A percentile compares a stretch with the other conserved stretches of the same genome.
These are phyloP conservation scores for Cygnus olor DNA, from an alignment of 2,797 vertebrate species.

Conservation along the genomic window DNA sequence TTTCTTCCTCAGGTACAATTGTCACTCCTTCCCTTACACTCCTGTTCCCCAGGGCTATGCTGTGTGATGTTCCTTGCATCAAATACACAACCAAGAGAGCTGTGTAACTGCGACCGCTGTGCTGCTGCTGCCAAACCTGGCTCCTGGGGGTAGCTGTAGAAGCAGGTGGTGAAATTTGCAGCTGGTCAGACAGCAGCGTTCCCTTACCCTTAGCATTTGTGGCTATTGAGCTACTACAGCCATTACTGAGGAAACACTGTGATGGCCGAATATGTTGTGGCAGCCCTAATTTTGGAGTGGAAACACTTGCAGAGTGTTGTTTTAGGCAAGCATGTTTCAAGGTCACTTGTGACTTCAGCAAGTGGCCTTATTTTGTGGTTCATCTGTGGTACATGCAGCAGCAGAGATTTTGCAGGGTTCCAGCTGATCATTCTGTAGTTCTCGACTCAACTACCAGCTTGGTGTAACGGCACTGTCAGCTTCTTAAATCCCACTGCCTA, in stretches of 20 bases:
- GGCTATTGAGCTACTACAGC: not conserved
- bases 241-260: not conserved
- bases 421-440: not conserved
- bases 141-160: not conserved
- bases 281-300: not conserved
- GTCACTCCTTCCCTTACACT: too few species aligned
- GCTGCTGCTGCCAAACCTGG: not conserved
- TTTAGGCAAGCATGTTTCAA: not conserved
- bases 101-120: fast-evolving
- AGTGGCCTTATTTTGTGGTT: not conserved
- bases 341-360: not conserved
- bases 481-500: not conserved
- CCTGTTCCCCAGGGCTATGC: too few species aligned
- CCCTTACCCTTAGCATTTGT: not conserved
- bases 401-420: not conserved
- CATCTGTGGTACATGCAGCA: not conserved
- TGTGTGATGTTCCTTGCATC: not conserved
- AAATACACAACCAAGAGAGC: not conserved
- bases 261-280: not conserved
- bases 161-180: not conserved
- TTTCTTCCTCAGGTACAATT: too few species aligned
- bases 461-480: not conserved
- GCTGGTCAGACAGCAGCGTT: not conserved
- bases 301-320: fast-evolving
- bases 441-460: not conserved